phyloP scores from a whole-genome alignment of 2,797 vertebrate genomes.

The Benthosema pterotum region DNA sequence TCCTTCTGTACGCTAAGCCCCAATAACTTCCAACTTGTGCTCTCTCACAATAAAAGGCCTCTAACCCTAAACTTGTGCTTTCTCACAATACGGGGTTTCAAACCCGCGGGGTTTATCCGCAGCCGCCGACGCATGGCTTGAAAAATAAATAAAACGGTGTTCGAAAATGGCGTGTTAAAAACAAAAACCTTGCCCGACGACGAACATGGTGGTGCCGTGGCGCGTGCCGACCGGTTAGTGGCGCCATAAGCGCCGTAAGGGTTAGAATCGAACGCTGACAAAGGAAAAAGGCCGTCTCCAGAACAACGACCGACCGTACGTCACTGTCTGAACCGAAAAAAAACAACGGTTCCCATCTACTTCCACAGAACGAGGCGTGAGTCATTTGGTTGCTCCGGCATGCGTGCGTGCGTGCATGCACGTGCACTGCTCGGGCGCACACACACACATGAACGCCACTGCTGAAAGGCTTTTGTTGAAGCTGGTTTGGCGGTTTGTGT shows the following conservation, averaged over 20 bases:
- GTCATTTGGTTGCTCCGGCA: constrained; percentile 19
- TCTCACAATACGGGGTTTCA: constrained; percentile 10
- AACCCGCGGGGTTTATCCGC: neutral
- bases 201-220: too few relatives aligned
- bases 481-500: constrained; percentile 43
- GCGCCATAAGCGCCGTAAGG: too few relatives aligned
- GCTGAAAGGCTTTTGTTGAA: constrained; percentile 50
- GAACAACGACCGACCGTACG: constrained; percentile 14
- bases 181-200: too few relatives aligned
- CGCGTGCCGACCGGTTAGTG: too few relatives aligned
- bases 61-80: constrained; percentile 25
- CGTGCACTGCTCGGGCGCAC: neutral
- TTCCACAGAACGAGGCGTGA: constrained; percentile 15
- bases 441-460: constrained; percentile 12
- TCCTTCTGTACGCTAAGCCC: constrained; percentile 42
- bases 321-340: constrained; percentile 22
- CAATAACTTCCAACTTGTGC: constrained; percentile 38
- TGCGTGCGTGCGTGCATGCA: neutral
- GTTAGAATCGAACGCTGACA: too few relatives aligned
- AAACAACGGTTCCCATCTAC: constrained; percentile 28
- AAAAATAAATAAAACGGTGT: too few relatives aligned
- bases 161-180: too few relatives aligned
- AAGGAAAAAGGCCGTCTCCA: neutral
- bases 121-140: too few relatives aligned
- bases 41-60: constrained; percentile 13